Evolutionary conservation across 2,888 invertebrate species (phyloP).

Genomic region (Parnassius apollo): DNA sequence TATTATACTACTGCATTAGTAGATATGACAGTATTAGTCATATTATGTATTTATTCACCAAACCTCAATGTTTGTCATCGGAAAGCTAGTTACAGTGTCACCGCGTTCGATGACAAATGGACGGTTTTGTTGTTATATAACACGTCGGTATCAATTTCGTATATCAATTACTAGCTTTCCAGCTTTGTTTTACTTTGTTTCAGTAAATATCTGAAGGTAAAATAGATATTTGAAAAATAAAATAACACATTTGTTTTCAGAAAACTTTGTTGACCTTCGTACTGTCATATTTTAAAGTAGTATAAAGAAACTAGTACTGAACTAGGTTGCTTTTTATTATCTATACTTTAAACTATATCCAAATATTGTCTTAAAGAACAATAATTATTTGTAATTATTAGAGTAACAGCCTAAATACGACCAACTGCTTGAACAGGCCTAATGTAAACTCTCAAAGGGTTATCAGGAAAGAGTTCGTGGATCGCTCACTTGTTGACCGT

Average conservation of each 20-base stretch:
- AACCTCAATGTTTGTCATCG: slow-evolving; percentile 13
- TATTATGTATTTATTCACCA: slow-evolving; percentile 7
- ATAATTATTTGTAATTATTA: too few species aligned
- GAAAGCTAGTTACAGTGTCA: slow-evolving; percentile 10
- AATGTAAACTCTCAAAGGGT: too few species aligned
- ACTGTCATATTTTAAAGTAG: too few species aligned
- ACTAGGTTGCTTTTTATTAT: too few species aligned
- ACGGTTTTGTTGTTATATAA: slow-evolving; percentile 10
- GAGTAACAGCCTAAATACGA: too few species aligned
- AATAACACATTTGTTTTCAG: background rate
- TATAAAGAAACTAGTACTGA: too few species aligned
- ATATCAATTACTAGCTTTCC: slow-evolving; percentile 14
- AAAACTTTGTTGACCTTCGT: too few species aligned
- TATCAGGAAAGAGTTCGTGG: too few species aligned
- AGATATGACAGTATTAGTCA: slow-evolving; percentile 1
- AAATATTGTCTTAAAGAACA: too few species aligned
- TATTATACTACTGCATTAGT: background rate
- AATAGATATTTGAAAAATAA: background rate
- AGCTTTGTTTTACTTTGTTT: background rate
- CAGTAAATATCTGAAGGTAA: background rate
- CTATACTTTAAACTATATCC: too few species aligned
- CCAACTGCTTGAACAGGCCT: too few species aligned
- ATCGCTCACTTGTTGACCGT: too few species aligned
- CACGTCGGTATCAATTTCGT: slow-evolving; percentile 14
- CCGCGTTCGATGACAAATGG: slow-evolving; percentile 11